Evolutionary conservation across 2,113 vertebrate species (phyloP).

Genomic region (Ivindomyrus marchei): DNA sequence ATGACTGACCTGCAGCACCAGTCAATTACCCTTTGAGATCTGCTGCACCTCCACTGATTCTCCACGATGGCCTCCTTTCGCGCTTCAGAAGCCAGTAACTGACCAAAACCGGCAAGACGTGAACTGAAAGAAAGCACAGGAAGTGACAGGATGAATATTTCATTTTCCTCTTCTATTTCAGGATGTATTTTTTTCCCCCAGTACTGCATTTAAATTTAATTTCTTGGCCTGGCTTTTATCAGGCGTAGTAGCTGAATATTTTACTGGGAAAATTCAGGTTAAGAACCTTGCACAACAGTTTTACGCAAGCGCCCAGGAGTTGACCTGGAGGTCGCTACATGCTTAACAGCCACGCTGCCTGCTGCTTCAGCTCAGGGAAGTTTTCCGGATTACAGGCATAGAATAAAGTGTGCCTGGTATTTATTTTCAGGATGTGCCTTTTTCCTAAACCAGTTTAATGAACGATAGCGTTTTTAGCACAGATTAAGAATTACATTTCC

Average conservation of each 20-base stretch:
- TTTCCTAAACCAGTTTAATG: neutral
- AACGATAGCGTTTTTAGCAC: neutral
- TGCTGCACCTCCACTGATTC: neutral
- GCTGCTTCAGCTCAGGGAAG: neutral
- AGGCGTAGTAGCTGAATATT: neutral
- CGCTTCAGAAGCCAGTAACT: neutral
- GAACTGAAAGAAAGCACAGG: neutral
- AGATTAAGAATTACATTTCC: neutral
- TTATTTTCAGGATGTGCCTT: neutral
- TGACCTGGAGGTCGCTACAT: neutral
- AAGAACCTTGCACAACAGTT: constrained; percentile 5
- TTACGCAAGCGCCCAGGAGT: neutral
- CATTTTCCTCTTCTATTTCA: neutral
- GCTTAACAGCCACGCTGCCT: neutral
- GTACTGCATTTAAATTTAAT: constrained; percentile 11
- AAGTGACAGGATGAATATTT: constrained; percentile 4
- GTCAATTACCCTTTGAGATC: neutral
- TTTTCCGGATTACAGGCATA: neutral
- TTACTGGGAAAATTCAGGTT: neutral
- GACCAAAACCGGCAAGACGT: neutral
- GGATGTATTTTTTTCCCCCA: neutral
- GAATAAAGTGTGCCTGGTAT: neutral
- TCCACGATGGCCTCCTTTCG: neutral
- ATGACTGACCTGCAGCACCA: neutral
- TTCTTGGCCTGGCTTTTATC: constrained; percentile 3